A percentile compares a stretch with the other conserved stretches of the same genome.
Evolutionary conservation across 2,797 vertebrate species (phyloP).

Genomic region (Neostethus bicornis): DNA sequence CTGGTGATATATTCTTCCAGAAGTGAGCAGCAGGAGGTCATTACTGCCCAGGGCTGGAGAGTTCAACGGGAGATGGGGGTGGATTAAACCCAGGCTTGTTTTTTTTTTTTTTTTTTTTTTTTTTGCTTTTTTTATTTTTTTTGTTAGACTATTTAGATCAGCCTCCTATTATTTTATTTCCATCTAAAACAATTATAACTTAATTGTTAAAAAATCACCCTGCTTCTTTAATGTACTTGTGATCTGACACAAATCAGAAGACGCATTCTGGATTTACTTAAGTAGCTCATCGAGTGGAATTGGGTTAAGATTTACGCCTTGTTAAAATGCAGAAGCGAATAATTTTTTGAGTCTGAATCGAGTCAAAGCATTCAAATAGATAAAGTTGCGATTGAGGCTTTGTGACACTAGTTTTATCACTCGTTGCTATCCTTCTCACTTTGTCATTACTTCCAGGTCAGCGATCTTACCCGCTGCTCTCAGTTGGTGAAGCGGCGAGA

Average conservation of each 20-base stretch:
- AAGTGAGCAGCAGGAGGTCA: slow-evolving; percentile 58
- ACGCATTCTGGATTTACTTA: slow-evolving; percentile 43
- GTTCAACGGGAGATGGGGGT: slow-evolving; percentile 27
- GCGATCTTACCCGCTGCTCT: slow-evolving; percentile 60
- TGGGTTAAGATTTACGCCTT: slow-evolving; percentile 42
- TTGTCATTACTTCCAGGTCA: slow-evolving; percentile 78
- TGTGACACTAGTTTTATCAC: slow-evolving; percentile 71
- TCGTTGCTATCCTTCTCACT: slow-evolving; percentile 70
- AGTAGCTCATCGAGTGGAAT: slow-evolving; percentile 43
- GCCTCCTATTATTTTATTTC: slow-evolving; percentile 27
- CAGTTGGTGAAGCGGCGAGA: slow-evolving; percentile 48
- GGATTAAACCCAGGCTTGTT: slow-evolving; percentile 33
- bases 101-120: slow-evolving; percentile 44
- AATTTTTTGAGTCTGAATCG: slow-evolving; percentile 52
- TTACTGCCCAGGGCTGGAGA: slow-evolving; percentile 46
- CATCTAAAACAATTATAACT: slow-evolving; percentile 36
- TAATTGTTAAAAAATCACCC: slow-evolving; percentile 31
- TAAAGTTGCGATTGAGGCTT: slow-evolving; percentile 66
- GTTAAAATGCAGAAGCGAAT: slow-evolving; percentile 40
- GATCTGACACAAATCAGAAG: slow-evolving; percentile 41
- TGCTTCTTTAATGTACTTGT: slow-evolving; percentile 36
- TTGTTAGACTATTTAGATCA: slow-evolving; percentile 40
- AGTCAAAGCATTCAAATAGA: slow-evolving; percentile 54
- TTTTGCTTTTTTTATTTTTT: slow-evolving; percentile 43
- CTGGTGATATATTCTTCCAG: slow-evolving; percentile 62